Evolutionary conservation across 2,888 invertebrate genomes (phyloP).

Genomic region (Ochlodes sylvanus): DNA sequence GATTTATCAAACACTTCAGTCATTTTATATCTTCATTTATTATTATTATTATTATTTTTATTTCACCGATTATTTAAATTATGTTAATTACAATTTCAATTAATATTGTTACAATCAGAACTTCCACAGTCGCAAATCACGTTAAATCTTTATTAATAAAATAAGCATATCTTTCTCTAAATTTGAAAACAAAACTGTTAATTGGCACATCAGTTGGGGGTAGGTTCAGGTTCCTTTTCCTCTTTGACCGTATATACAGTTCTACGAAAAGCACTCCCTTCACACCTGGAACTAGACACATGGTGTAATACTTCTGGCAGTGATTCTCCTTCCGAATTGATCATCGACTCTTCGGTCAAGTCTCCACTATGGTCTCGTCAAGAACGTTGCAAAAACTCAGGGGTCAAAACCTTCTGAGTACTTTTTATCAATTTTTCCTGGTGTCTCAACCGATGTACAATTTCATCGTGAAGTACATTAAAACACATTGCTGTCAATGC

Average conservation of each 20-base stretch:
- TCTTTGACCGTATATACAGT: slow-evolving; percentile 73
- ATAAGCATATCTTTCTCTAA: slow-evolving; percentile 2
- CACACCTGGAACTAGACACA: slow-evolving; percentile 66
- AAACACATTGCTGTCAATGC: slow-evolving; percentile 96
- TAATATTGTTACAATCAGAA: slow-evolving; percentile 22
- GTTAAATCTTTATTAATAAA: slow-evolving; percentile 42
- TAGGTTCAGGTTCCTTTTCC: slow-evolving; percentile 67
- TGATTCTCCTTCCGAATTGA: slow-evolving; percentile 74
- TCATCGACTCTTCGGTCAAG: slow-evolving; percentile 73
- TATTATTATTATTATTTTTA: slow-evolving; percentile 47
- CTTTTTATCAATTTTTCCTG: slow-evolving; percentile 75
- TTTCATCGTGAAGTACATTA: slow-evolving; percentile 94
- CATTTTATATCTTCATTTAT: slow-evolving; percentile 57
- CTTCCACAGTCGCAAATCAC: slow-evolving; percentile 34
- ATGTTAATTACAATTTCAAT: slow-evolving; percentile 42
- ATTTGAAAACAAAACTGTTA: slow-evolving; percentile 30
- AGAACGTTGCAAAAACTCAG: slow-evolving; percentile 77
- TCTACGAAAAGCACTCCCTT: slow-evolving; percentile 71
- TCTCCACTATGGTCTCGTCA: slow-evolving; percentile 79
- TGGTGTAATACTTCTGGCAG: slow-evolving; percentile 80
- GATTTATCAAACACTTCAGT: slow-evolving; percentile 75
- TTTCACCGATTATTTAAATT: slow-evolving; percentile 42
- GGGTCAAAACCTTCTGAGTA: slow-evolving; percentile 72
- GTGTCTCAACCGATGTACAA: slow-evolving; percentile 91
- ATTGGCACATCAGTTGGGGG: slow-evolving; percentile 36